A percentile compares a stretch with the other conserved stretches of the same genome.
These are phyloP conservation scores for Anniella stebbinsi DNA, from an alignment of 2,797 vertebrate genomes.

Conservation along the genomic window DNA sequence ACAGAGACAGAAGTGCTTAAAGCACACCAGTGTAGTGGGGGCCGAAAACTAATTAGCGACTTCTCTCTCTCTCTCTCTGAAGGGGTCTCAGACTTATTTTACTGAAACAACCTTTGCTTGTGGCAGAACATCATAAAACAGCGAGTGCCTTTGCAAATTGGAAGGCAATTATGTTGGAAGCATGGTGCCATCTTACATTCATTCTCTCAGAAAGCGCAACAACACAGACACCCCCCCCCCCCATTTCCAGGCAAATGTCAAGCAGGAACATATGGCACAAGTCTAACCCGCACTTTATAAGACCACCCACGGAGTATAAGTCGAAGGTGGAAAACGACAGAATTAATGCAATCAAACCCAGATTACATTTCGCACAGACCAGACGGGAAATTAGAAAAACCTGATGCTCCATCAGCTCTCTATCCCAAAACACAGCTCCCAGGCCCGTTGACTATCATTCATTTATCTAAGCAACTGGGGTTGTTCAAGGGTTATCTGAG, in stretches of 20 bases:
- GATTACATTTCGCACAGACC: neutral
- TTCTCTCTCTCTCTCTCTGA: neutral
- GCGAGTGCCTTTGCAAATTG: neutral
- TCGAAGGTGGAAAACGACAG: neutral
- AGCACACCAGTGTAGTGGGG: neutral
- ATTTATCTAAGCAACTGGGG: slow-evolving; percentile 35
- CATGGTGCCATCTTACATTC: rapidly evolving
- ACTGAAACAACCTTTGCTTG: neutral
- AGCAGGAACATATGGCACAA: neutral
- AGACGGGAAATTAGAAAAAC: neutral
- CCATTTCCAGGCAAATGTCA: neutral
- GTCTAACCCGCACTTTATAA: neutral
- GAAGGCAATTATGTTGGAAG: neutral
- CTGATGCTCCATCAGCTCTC: neutral
- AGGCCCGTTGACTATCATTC: neutral
- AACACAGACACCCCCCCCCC: neutral
- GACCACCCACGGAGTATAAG: neutral
- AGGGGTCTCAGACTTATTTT: neutral
- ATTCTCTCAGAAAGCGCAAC: neutral
- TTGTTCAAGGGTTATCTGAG: too few species aligned
- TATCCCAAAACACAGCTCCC: slow-evolving; percentile 10
- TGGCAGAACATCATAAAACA: neutral
- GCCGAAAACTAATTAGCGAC: neutral
- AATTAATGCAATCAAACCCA: neutral
- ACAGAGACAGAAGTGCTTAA: neutral